phyloP scores from a whole-genome alignment of 1,140 invertebrate species.

The Zophobas atratus region DNA sequence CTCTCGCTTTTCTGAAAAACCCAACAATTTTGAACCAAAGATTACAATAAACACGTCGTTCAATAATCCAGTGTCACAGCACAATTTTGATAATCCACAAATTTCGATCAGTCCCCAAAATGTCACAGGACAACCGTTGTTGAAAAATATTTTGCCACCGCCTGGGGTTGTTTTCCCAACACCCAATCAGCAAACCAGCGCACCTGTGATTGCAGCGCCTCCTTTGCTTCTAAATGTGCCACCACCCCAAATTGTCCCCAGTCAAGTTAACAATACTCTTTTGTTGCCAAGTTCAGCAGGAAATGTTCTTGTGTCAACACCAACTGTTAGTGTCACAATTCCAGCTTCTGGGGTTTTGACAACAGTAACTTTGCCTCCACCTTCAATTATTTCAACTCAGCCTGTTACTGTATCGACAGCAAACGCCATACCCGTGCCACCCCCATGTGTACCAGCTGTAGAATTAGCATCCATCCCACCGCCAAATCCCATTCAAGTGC shows the following conservation, averaged over 20 bases:
- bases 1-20: constrained; percentile 59
- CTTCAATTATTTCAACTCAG: constrained; percentile 61
- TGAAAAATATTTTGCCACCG: constrained; percentile 58
- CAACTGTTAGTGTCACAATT: constrained; percentile 46
- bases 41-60: constrained; percentile 64
- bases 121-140: constrained; percentile 59
- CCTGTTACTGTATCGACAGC: constrained; percentile 45
- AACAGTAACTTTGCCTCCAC: constrained; percentile 66
- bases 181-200: constrained; percentile 27
- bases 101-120: constrained; percentile 53
- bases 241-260: constrained; percentile 63
- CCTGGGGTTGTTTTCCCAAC: constrained; percentile 50
- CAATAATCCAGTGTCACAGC: constrained; percentile 53
- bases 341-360: constrained; percentile 57
- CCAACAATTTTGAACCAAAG: constrained; percentile 62
- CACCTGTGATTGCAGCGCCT: constrained; percentile 59
- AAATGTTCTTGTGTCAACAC: constrained; percentile 56
- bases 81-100: constrained; percentile 53
- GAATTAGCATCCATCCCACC: constrained; percentile 65
- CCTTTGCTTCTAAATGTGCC: constrained; percentile 67
- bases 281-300: constrained; percentile 44
- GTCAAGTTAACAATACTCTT: constrained; percentile 47
- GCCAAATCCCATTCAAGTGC: constrained; percentile 67
- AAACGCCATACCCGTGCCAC: constrained; percentile 44
- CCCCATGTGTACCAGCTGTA: constrained; percentile 55